These are phyloP conservation scores for Entomyzon cyanotis DNA, from an alignment of 2,113 vertebrate genomes.

Conservation along the genomic window DNA sequence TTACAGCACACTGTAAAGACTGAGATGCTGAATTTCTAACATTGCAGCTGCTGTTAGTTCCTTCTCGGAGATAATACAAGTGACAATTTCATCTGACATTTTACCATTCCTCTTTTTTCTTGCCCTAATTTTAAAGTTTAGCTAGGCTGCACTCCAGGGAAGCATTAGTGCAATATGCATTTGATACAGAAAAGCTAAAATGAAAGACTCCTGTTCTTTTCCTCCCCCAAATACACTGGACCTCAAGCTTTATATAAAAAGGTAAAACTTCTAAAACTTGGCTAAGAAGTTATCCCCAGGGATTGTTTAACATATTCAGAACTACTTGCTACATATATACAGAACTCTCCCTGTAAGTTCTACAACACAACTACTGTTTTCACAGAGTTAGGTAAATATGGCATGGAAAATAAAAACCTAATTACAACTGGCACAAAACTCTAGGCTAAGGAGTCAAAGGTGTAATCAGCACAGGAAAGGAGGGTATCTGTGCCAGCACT, in stretches of 20 bases:
- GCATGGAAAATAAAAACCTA: constrained; percentile 25
- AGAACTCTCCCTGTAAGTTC: constrained; percentile 31
- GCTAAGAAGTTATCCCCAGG: not conserved
- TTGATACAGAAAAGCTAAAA: not conserved
- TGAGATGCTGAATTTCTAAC: not conserved
- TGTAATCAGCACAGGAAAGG: constrained; percentile 42
- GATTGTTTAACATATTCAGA: constrained; percentile 17
- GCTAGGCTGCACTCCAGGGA: constrained; percentile 8
- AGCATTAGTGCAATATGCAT: not conserved
- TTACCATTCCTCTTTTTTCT: not conserved
- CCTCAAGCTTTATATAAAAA: not conserved
- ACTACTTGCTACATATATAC: not conserved
- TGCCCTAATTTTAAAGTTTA: constrained; percentile 10
- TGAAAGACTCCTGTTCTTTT: constrained; percentile 12
- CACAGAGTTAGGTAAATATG: constrained; percentile 8
- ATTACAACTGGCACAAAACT: constrained; percentile 1
- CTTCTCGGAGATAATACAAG: not conserved
- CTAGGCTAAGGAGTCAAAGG: not conserved
- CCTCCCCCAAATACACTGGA: not conserved
- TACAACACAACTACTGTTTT: constrained; percentile 47
- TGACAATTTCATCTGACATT: not conserved
- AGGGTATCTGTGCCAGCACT: not conserved
- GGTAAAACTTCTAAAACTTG: constrained; percentile 15
- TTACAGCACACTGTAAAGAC: not conserved
- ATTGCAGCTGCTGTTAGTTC: not conserved